Base-by-base conservation (phyloP, 2,113 vertebrate species). In the Pterophyllum scalare region DNA sequence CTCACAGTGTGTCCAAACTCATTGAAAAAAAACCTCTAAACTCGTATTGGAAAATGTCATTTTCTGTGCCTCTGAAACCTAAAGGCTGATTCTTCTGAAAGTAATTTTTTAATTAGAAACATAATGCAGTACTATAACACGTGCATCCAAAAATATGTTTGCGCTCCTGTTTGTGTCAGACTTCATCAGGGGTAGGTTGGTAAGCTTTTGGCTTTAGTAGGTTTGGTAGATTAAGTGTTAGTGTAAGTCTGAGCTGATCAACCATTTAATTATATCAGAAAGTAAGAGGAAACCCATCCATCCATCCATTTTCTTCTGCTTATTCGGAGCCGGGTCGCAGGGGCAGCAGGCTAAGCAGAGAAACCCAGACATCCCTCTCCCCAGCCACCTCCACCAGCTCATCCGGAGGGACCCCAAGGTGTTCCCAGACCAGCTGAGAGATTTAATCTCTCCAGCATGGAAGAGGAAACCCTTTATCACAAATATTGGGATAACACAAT, bases 171-270 rank as follows among this genome's bases (percentile, higher is more conserved):
- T 67, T 76, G 80, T 74, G 57, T 49, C 56, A 46, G 61, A 49
- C n/a, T 72, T 61, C 17, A 64, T 56, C 59, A 49, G 43, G 38
- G 56, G 57, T 56, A 43, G 43, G 61, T 65, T 22, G 11, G 26
- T 60, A 74, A 83, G 67, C 65, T 85, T 70, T 88, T 62, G 75
- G 65, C 76, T 80, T 87, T 65, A 77, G 77, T 79, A 40, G 75
- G 17, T 75, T 75, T 62, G 74, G 65, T 84, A 83, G 83, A 72
- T 77, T 84, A 81, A 64, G 79, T 77, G 35, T 72, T 57, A 46
- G 79, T 65, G 62, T 82, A 87, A 88, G 82, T 82, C 87, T 87
- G 78, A 78, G 40, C 81, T 79, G 64, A 85, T 87, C 84, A 82
- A 19, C 81, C 58, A 65, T 52, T 84, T 84, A 85, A 86, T 67